These are phyloP conservation scores for Sphaerodactylus townsendi DNA, from an alignment of 2,113 vertebrate genomes.

Conservation along the genomic window DNA sequence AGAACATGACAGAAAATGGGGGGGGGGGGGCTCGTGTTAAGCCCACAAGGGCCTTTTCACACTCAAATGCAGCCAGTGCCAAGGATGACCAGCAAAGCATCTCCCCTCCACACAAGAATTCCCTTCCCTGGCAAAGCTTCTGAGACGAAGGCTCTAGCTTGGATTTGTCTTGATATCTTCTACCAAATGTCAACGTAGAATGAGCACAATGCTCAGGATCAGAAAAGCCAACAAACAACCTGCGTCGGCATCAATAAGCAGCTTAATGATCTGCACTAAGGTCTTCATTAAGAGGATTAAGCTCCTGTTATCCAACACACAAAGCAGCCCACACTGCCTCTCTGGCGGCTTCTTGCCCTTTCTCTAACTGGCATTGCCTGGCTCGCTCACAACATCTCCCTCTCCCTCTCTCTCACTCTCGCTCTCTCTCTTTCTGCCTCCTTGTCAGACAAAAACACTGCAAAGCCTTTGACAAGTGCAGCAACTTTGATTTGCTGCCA, in stretches of 20 bases:
- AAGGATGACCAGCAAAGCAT: not conserved
- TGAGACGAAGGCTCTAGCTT: not conserved
- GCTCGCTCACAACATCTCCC: not conserved
- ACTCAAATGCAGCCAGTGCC: not conserved
- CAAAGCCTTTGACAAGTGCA: conserved; percentile 26
- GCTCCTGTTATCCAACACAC: conserved; percentile 6
- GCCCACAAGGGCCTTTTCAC: not conserved
- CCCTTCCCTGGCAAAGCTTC: not conserved
- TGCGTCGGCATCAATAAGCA: conserved; percentile 7
- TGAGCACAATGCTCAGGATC: conserved; percentile 2
- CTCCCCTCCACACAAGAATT: not conserved
- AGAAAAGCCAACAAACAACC: conserved; percentile 20
- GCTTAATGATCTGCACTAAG: conserved; percentile 23
- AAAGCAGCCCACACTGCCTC: not conserved
- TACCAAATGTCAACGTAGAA: not conserved
- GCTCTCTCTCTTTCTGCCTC: not conserved
- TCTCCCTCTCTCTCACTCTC: not conserved
- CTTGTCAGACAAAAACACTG: conserved; percentile 5
- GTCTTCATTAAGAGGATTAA: conserved; percentile 22
- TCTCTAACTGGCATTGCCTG: not conserved
- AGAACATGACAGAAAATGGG: not conserved
- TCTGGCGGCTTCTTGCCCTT: conserved; percentile 21
- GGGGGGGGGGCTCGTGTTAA: not conserved
- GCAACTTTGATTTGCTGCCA: conserved; percentile 33
- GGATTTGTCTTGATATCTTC: not conserved